Base-by-base conservation (phyloP, 2,888 invertebrate genomes). In the Epinotia nisella region DNA sequence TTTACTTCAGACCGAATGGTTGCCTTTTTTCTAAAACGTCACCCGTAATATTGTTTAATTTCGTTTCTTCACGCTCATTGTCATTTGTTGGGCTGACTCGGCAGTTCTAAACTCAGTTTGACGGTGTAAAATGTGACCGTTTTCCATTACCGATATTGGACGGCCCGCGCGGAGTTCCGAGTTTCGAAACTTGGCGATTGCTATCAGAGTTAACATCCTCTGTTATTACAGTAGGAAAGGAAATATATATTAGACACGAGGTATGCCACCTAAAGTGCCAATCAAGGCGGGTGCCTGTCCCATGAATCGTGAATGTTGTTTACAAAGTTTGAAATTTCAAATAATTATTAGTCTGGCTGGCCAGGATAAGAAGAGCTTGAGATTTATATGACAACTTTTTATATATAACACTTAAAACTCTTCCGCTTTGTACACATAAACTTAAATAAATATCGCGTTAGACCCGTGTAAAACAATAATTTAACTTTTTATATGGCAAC, bases 21-120 rank as follows among this genome's bases (percentile, higher is more conserved):
- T 59, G 62, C 56, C 51, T 58, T 69, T 68, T 62, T 72, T 78
- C 78, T 75, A 75, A 75, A 74, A 76, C 74, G 79, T 80, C 77
- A 76, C 75, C 71, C 72, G 79, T 74, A 75, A 78, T 80, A 83
- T 86, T 86, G 83, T 87, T 85, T 84, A 85, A 86, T 87, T 84
- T 84, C 85, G 87, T 85, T 85, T 83, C 82, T 90, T 90, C 90
- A 88, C 83, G 86, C 82, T 85, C 81, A 76, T 83, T 87, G 86
- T 88, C 86, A 86, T 90, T 90, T 87, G 84, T 88, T 79, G 78
- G 78, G 82, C 84, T 89, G 87, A 87, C 86, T 87, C 85, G 87
- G 84, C 89, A 87, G 79, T 72, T 71, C 61, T 68, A 51, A 71
- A 72, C 61, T 74, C 75, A 53, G 64, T 65, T 55, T 55, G 21